These are phyloP conservation scores for Glyphotaelius pellucidus DNA, from an alignment of 2,888 invertebrate species.

Conservation along the genomic window DNA sequence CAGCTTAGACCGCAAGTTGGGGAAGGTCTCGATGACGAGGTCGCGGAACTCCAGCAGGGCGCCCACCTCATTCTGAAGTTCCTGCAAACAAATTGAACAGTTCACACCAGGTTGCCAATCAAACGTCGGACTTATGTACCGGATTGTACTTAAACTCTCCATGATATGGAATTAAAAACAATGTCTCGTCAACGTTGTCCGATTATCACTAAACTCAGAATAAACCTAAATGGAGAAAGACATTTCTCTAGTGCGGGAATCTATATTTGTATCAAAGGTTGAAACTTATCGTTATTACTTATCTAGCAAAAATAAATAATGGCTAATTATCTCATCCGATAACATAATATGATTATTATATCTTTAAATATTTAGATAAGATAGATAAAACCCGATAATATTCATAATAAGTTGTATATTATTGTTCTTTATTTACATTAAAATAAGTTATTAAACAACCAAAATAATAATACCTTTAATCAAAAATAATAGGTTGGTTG, in stretches of 20 bases:
- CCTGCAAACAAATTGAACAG: slow-evolving; percentile 72
- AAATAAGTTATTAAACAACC: background rate
- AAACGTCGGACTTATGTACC: background rate
- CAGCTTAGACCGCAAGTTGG: slow-evolving; percentile 92
- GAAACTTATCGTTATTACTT: too few relatives aligned
- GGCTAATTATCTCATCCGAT: background rate
- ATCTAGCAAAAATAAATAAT: background rate
- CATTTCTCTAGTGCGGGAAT: background rate
- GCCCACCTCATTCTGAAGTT: slow-evolving; percentile 95
- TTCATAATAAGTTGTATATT: background rate
- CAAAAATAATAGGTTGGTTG: too few relatives aligned
- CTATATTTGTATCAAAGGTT: background rate
- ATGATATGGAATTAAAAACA: background rate
- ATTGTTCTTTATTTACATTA: background rate
- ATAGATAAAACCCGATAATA: background rate
- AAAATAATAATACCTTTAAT: background rate
- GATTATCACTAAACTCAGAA: background rate
- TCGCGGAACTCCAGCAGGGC: slow-evolving; percentile 94
- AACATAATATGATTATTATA: background rate
- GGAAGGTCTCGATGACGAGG: slow-evolving; percentile 96
- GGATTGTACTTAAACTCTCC: background rate
- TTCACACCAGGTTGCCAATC: background rate
- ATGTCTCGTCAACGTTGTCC: background rate
- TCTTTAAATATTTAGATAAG: background rate
- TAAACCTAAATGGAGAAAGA: background rate